Evolutionary conservation across 2,113 vertebrate genomes (phyloP).

Genomic region (Dissostichus mawsoni): DNA sequence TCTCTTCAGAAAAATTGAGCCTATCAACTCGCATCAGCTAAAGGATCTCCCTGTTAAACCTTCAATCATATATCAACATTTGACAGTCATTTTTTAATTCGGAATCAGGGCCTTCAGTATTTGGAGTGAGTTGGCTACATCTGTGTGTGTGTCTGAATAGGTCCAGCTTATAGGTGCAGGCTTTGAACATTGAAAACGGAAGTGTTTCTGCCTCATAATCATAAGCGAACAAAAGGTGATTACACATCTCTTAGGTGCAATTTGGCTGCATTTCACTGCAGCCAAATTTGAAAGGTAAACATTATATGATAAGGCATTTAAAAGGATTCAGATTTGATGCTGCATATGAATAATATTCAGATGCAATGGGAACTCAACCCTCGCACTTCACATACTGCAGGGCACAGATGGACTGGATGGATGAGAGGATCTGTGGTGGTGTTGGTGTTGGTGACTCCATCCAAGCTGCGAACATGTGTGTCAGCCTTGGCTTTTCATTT

Average conservation of each 20-base stretch:
- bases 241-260: neutral
- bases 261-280: neutral
- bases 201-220: neutral
- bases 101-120: neutral
- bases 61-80: neutral
- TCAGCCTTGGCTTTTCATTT: slow-evolving; percentile 39
- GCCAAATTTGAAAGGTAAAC: neutral
- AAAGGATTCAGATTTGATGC: neutral
- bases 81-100: neutral
- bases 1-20: neutral
- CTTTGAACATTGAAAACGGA: neutral
- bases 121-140: neutral
- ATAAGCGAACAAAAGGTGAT: neutral
- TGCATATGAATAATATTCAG: neutral
- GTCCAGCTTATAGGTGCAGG: neutral
- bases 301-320: neutral
- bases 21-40: neutral
- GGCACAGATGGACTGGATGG: slow-evolving; percentile 12
- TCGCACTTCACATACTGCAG: neutral
- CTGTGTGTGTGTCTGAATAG: neutral
- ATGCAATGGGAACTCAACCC: neutral
- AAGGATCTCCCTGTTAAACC: neutral
- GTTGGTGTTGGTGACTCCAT: slow-evolving; percentile 13
- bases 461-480: slow-evolving; percentile 15
- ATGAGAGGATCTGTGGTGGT: slow-evolving; percentile 3